These are phyloP conservation scores for Vireo griseus DNA, from an alignment of 2,797 vertebrate genomes.

Conservation along the genomic window DNA sequence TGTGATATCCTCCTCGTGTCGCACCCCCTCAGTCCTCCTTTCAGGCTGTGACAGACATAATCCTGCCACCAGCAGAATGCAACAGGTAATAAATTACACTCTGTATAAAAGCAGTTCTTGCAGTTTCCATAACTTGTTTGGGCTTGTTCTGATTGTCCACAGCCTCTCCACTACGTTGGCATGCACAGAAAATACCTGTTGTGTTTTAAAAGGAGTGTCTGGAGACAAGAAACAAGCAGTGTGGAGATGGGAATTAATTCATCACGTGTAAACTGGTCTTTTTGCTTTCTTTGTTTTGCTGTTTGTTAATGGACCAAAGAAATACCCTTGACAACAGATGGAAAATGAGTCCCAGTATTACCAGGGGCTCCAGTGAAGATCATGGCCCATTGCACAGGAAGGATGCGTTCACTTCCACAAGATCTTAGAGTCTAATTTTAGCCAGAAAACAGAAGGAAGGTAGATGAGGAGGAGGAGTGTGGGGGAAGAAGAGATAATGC, in stretches of 20 bases:
- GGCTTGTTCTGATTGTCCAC: neutral
- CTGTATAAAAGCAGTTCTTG: neutral
- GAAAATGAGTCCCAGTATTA: neutral
- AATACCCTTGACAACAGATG: conserved; percentile 40
- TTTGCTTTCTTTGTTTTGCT: neutral
- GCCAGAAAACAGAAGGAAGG: conserved; percentile 58
- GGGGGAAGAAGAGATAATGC: neutral
- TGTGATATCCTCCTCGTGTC: neutral
- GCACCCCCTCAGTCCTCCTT: neutral
- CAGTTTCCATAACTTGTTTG: conserved; percentile 51
- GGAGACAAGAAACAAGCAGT: neutral
- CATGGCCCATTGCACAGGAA: conserved; percentile 49
- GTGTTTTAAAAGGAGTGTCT: neutral
- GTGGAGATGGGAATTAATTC: neutral
- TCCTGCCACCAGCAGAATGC: neutral
- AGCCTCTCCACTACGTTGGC: neutral
- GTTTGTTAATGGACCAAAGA: neutral
- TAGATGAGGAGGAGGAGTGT: neutral
- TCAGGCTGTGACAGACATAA: neutral
- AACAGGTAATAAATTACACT: conserved; percentile 27
- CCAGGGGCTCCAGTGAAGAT: neutral
- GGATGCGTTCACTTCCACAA: neutral
- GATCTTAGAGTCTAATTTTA: conserved; percentile 38
- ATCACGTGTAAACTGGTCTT: neutral
- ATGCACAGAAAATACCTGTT: neutral